Evolutionary conservation across 2,113 vertebrate genomes (phyloP).

Genomic region (Zapus hudsonius): DNA sequence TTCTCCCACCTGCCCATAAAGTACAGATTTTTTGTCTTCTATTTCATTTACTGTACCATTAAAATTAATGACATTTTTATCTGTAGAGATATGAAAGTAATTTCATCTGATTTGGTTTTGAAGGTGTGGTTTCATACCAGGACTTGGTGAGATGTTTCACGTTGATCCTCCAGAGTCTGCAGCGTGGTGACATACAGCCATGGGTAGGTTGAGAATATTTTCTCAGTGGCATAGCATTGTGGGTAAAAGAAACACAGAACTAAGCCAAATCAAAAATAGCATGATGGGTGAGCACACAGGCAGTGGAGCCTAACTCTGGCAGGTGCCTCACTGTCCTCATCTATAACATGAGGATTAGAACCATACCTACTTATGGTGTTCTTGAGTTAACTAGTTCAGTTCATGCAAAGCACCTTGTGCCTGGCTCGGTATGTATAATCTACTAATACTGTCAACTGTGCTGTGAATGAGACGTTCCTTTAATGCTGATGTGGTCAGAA

Average conservation of each 20-base stretch:
- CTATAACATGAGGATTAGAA: neutral
- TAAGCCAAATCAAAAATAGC: too few species aligned
- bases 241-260: neutral
- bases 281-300: neutral
- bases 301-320: neutral
- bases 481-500: neutral
- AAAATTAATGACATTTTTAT: neutral
- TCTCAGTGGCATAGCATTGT: neutral
- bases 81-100: constrained; percentile 60
- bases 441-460: neutral
- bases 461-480: neutral
- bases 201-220: constrained; percentile 88
- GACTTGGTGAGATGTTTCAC: constrained; percentile 92
- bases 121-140: constrained; percentile 93
- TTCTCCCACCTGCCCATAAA: neutral
- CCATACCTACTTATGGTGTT: neutral
- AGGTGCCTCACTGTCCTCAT: neutral
- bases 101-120: constrained; percentile 10
- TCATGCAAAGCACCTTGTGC: neutral
- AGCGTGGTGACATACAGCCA: constrained; percentile 91
- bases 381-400: neutral
- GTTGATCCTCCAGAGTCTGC: constrained; percentile 90
- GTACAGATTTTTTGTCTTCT: constrained; percentile 24
- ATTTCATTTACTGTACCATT: constrained; percentile 16
- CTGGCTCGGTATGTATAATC: neutral